These are phyloP conservation scores for Rapana venosa DNA, from an alignment of 2,888 invertebrate genomes.

Conservation along the genomic window DNA sequence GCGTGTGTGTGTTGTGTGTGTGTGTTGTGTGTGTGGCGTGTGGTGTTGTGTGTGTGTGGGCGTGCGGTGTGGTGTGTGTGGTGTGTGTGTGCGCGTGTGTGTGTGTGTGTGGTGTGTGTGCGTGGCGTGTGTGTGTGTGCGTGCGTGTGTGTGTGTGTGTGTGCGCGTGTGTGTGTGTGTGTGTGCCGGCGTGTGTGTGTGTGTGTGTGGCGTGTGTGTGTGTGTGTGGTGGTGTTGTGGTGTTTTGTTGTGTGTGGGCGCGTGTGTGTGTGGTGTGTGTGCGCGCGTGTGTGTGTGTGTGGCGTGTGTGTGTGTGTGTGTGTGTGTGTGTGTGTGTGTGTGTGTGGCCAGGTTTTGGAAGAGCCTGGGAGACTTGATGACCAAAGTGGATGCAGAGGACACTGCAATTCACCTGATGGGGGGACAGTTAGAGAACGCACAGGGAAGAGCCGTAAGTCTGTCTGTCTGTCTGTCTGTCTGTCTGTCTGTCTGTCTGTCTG, in stretches of 20 bases:
- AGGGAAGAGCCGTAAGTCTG: constrained; percentile 30
- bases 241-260: neutral
- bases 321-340: neutral
- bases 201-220: neutral
- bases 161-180: neutral
- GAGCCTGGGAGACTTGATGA: constrained; percentile 30
- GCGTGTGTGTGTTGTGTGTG: neutral
- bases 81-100: neutral
- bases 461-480: neutral
- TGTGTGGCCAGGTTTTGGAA: constrained; percentile 36
- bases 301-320: neutral
- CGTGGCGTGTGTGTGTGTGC: neutral
- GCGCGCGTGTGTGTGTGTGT: neutral
- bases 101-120: neutral
- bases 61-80: neutral
- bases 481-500: constrained; percentile 14
- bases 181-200: neutral
- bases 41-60: neutral
- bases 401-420: constrained; percentile 36
- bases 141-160: neutral
- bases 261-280: neutral
- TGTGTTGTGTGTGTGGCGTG: neutral
- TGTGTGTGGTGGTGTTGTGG: neutral
- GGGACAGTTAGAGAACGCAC: constrained; percentile 24
- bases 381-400: constrained; percentile 31